A percentile compares a stretch with the other conserved stretches of the same genome.
These are phyloP conservation scores for Sebastiscus tertius DNA, from an alignment of 2,797 vertebrate species.

Conservation along the genomic window DNA sequence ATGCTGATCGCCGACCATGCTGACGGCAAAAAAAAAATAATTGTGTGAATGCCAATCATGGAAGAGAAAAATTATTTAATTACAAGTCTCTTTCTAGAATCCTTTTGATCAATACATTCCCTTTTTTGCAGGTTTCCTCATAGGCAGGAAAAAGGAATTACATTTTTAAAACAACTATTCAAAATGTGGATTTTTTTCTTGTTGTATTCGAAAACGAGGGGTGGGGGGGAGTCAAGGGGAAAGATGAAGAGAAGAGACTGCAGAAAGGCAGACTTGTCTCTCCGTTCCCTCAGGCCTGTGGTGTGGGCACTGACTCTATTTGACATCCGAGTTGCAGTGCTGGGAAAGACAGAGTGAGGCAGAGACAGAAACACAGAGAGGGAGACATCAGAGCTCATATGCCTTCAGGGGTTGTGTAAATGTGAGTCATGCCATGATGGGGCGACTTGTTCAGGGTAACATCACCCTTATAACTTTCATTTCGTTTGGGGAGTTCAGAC, in stretches of 20 bases:
- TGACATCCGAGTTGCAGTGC: conserved; percentile 72
- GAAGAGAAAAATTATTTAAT: not conserved
- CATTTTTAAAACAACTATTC: conserved; percentile 9
- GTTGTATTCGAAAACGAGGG: not conserved
- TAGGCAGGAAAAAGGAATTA: conserved; percentile 10
- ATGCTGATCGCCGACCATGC: not conserved
- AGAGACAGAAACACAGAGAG: conserved; percentile 68
- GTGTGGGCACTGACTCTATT: conserved; percentile 80
- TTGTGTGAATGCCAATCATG: not conserved
- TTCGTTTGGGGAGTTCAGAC: conserved; percentile 68
- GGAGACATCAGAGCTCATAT: conserved; percentile 68
- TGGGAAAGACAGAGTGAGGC: conserved; percentile 73
- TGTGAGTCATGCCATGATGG: conserved; percentile 76
- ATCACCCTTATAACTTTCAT: conserved; percentile 73
- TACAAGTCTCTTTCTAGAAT: conserved; percentile 4
- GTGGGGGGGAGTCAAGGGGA: conserved; percentile 14
- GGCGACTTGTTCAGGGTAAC: conserved; percentile 71
- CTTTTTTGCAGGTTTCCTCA: not conserved
- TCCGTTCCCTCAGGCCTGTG: conserved; percentile 72
- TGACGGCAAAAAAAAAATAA: not conserved
- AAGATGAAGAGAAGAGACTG: conserved; percentile 65
- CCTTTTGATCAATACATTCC: conserved; percentile 15
- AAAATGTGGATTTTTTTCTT: conserved; percentile 28
- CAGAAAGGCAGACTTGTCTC: conserved; percentile 74
- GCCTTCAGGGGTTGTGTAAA: conserved; percentile 74